These are phyloP conservation scores for Eleutherodactylus coqui DNA, from an alignment of 2,797 vertebrate genomes.

Conservation along the genomic window DNA sequence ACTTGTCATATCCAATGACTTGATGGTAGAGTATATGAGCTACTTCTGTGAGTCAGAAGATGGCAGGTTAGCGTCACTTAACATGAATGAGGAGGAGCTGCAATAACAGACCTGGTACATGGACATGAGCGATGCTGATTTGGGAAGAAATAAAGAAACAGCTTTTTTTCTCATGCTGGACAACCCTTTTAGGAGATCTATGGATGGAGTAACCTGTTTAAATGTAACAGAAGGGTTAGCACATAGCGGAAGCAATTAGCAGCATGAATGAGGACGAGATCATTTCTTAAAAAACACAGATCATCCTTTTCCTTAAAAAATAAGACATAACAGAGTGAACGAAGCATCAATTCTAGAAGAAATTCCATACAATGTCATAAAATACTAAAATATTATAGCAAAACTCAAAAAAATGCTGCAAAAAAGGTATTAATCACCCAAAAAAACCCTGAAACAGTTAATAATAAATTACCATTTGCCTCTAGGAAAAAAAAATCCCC, in stretches of 20 bases:
- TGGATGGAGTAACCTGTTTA: not conserved
- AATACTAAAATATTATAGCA: not conserved
- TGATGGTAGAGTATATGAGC: too few relatives aligned
- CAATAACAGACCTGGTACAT: not conserved
- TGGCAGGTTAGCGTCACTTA: not conserved
- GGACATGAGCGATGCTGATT: not conserved
- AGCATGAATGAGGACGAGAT: not conserved
- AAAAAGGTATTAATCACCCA: not conserved
- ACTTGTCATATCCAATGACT: too few relatives aligned
- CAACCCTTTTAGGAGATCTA: not conserved
- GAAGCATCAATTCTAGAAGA: not conserved
- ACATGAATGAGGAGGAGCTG: not conserved
- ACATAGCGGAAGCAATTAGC: constrained; percentile 3
- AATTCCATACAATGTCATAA: not conserved
- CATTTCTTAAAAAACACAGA: not conserved
- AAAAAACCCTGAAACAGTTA: constrained; percentile 27
- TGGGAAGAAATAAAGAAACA: not conserved
- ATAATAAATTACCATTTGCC: constrained; percentile 46
- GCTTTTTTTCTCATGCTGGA: not conserved
- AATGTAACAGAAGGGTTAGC: not conserved
- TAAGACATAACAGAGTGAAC: not conserved
- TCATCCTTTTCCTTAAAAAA: not conserved
- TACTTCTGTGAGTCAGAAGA: not conserved
- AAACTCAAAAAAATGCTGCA: not conserved
- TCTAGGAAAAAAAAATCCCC: constrained; percentile 18